Evolutionary conservation across 1,140 invertebrate genomes (phyloP).

Genomic region (Drosophila leontia): DNA sequence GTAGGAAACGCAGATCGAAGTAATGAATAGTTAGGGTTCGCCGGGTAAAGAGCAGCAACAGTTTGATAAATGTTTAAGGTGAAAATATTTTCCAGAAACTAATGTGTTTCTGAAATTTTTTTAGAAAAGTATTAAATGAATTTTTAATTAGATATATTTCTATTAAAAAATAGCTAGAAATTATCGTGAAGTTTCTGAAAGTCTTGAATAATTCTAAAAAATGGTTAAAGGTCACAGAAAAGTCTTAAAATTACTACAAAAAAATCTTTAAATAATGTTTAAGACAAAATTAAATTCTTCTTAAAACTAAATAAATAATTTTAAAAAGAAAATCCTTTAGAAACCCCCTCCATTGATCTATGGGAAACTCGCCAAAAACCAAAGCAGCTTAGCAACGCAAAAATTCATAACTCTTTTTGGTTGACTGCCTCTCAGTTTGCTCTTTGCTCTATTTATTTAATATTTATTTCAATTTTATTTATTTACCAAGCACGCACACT

Average conservation of each 20-base stretch:
- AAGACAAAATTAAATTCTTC: neutral
- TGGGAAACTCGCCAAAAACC: conserved; percentile 2
- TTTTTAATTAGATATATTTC: neutral
- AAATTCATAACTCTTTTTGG: conserved; percentile 55
- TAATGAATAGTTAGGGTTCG: conserved; percentile 56
- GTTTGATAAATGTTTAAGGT: conserved; percentile 22
- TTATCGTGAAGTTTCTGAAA: neutral
- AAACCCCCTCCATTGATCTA: conserved; percentile 5
- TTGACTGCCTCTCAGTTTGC: conserved; percentile 32
- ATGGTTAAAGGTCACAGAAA: neutral
- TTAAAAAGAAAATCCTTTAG: neutral
- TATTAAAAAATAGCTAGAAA: neutral
- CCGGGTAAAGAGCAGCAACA: conserved; percentile 23
- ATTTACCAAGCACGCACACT: conserved; percentile 58
- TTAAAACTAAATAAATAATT: neutral
- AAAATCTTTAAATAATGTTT: neutral
- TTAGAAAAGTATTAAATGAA: neutral
- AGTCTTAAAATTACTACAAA: neutral
- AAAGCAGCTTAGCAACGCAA: conserved; percentile 14
- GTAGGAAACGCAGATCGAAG: conserved; percentile 39
- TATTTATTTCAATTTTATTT: conserved; percentile 81
- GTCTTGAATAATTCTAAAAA: neutral
- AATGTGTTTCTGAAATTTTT: neutral
- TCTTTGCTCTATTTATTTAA: conserved; percentile 73
- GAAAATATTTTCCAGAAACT: neutral